Percentiles rank a stretch among this genome's conserved stretches.
phyloP scores from a whole-genome alignment of 2,797 vertebrate genomes.

The Melanotaenia pygmaea region DNA sequence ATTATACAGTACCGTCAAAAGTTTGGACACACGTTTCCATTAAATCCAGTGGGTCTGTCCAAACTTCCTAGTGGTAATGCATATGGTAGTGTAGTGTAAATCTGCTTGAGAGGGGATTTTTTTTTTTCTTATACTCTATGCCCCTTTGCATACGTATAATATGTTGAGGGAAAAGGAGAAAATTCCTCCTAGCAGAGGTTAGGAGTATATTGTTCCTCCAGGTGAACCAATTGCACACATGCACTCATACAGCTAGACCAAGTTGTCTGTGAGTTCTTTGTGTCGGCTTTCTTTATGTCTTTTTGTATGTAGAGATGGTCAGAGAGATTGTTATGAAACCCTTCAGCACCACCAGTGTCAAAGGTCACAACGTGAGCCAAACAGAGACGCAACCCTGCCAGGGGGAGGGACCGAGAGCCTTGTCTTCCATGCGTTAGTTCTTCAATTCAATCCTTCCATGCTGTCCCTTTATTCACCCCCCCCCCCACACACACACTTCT shows the following conservation, averaged over 20 bases:
- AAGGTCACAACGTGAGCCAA: conserved; percentile 38
- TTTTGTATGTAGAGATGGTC: background rate
- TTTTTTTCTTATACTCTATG: conserved; percentile 31
- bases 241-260: conserved; percentile 24
- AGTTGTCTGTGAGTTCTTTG: conserved; percentile 19
- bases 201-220: conserved; percentile 59
- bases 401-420: background rate
- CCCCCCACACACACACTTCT: background rate
- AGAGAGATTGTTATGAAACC: conserved; percentile 34
- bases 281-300: conserved; percentile 1
- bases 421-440: conserved; percentile 35
- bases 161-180: conserved; percentile 50
- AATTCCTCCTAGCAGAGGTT: conserved; percentile 54
- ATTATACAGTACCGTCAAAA: conserved; percentile 12
- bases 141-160: conserved; percentile 46
- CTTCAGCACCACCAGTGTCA: conserved; percentile 37
- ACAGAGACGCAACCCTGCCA: conserved; percentile 26
- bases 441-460: conserved; percentile 46
- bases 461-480: background rate
- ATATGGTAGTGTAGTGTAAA: too few relatives aligned
- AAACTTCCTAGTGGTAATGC: background rate
- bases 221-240: conserved; percentile 47
- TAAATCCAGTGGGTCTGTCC: background rate
- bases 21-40: background rate
- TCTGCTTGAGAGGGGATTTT: background rate